Evolutionary conservation across 2,888 invertebrate species (phyloP), one percentile per base, ranked within the genome.

Genomic region (Andricus quercusramuli): DNA sequence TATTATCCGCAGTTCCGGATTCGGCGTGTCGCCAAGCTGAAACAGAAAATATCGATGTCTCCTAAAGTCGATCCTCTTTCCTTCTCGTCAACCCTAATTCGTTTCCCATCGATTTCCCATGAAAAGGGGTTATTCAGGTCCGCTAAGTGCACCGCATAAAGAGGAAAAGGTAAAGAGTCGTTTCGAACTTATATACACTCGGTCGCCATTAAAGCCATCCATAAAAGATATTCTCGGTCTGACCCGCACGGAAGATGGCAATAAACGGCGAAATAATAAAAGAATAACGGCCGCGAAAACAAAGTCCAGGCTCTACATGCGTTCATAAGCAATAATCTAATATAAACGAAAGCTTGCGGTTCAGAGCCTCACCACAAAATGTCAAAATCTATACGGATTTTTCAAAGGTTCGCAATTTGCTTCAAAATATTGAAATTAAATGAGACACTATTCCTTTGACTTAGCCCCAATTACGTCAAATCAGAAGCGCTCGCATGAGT

Each of bases 11-110:
- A 98, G 93, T 92, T 98, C 98, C 59, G 96, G 95, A 93, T 97
- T 97, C 83, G 97, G 96, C 79, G 95, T 96, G 88, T 98, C 97
- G 78, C 97, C 97, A 90, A 98, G 96, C 97, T 98, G 95, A 81
- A 94, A 94, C 85, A 91, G 82, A 90, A 87, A 84, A 84, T 59
- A 65, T 32, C 29, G n/a, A 56, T 66, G n/a, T 70, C 64, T 62
- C 62, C 67, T 51, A 79, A 68, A 67, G 29, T 59, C 37, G 11
- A 47, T 51, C 51, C 29, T 59, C 65, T 74, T 62, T 74, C 79
- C 22, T 74, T 68, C 78, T 84, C 80, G 84, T 83, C 81, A 79
- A 81, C 83, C 86, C 85, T 90, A 89, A 89, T 90, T 90, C 87
- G 88, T 85, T 88, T 90, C 86, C 86, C 88, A 90, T 90, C 86